Conservation (phyloP, 2,888 invertebrate species). For the Gari tellinella region DNA sequence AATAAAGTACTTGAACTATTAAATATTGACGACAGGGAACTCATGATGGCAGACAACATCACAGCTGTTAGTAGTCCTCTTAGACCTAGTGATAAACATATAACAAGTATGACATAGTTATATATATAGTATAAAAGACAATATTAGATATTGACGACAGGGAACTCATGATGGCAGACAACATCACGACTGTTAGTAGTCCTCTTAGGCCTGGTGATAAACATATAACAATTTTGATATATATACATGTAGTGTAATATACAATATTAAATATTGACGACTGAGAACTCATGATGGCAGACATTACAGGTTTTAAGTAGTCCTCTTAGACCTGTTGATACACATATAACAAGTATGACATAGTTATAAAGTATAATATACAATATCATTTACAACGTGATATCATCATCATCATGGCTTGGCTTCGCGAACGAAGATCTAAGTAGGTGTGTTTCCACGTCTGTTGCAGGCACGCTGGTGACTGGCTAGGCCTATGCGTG, state of each 20-base stretch:
- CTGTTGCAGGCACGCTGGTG: too few relatives aligned
- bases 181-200: constrained; percentile 59
- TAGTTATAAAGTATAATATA: too few relatives aligned
- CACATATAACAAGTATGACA: too few relatives aligned
- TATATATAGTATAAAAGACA: too few relatives aligned
- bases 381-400: too few relatives aligned
- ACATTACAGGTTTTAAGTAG: constrained; percentile 63
- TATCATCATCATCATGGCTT: too few relatives aligned
- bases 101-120: too few relatives aligned
- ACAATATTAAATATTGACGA: constrained; percentile 66
- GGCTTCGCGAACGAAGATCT: too few relatives aligned
- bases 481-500: too few relatives aligned
- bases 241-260: too few relatives aligned
- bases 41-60: constrained; percentile 65
- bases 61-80: constrained; percentile 61
- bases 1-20: constrained; percentile 67
- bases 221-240: too few relatives aligned
- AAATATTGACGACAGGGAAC: constrained; percentile 63
- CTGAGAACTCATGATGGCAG: constrained; percentile 64
- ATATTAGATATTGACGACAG: constrained; percentile 65
- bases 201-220: constrained; percentile 59
- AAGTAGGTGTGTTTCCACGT: too few relatives aligned
- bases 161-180: constrained; percentile 64
- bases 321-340: constrained; percentile 59
- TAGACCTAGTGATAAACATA: constrained; percentile 56